Evolutionary conservation across 2,113 vertebrate genomes (phyloP).

Genomic region (Lampris incognitus): DNA sequence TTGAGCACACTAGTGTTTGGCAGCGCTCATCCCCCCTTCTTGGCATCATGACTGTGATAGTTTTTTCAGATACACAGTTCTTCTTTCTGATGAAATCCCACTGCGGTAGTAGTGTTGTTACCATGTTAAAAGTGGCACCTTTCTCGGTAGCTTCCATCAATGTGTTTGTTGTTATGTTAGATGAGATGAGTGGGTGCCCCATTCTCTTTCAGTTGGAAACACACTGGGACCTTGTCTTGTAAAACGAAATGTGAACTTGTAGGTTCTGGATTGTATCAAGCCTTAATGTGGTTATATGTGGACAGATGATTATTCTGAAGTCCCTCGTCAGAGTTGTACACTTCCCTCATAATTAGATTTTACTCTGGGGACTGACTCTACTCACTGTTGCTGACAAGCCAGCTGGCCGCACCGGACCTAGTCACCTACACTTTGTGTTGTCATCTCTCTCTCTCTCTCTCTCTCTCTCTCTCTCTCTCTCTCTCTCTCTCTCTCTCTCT

Average conservation of each 20-base stretch:
- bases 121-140: no score
- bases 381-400: no score
- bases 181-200: constrained; percentile 20
- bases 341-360: constrained; percentile 38
- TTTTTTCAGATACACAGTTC: no score
- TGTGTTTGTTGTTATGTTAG: background rate
- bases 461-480: constrained; percentile 18
- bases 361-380: constrained; percentile 3
- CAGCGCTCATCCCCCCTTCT: no score
- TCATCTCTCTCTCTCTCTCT: constrained; percentile 12
- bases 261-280: constrained; percentile 48
- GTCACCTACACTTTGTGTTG: constrained; percentile 27
- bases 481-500: background rate
- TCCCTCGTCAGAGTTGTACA: constrained; percentile 27
- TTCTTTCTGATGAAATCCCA: no score
- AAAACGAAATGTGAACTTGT: constrained; percentile 34
- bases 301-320: background rate
- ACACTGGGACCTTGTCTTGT: constrained; percentile 9
- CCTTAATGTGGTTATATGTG: constrained; percentile 34
- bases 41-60: no score
- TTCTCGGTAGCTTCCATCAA: no score
- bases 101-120: no score
- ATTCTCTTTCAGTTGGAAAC: constrained; percentile 38
- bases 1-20: no score
- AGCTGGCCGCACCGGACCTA: background rate